phyloP scores from a whole-genome alignment of 2,888 invertebrate species.

The Yponomeuta malinellus region DNA sequence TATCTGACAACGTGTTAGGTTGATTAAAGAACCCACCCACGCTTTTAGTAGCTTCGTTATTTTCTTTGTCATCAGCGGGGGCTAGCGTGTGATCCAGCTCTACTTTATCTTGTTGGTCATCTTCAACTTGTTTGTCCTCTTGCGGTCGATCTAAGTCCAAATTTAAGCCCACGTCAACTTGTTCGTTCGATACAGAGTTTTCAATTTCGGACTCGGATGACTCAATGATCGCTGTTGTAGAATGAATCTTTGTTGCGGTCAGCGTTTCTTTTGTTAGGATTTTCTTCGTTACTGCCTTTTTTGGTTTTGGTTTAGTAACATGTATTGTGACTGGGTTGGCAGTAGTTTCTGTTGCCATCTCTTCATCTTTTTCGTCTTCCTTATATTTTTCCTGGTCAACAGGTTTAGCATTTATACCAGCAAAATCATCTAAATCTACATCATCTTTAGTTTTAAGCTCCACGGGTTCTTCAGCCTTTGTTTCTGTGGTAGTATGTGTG shows the following conservation, averaged over 20 bases:
- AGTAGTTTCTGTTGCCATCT: neutral
- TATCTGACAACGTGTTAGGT: neutral
- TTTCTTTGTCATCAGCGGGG: neutral
- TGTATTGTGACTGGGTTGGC: too few species aligned
- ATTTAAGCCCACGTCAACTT: neutral
- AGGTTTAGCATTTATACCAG: neutral
- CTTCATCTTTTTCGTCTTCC: neutral
- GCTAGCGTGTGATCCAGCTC: too few species aligned
- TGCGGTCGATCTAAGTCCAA: neutral
- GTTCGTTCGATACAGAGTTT: neutral
- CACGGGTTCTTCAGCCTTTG: neutral
- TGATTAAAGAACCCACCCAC: neutral
- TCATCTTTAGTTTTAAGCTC: neutral
- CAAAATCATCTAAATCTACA: neutral
- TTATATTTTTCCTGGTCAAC: neutral
- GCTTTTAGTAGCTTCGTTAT: neutral
- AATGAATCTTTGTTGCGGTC: too few species aligned
- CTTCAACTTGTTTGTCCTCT: neutral
- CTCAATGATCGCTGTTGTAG: neutral
- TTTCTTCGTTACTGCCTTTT: neutral
- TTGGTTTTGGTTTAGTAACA: neutral
- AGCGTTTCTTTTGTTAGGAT: neutral
- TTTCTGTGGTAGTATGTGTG: neutral
- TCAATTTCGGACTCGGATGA: neutral
- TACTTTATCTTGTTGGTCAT: neutral